Base-by-base conservation (phyloP, 64 coral and sea anemone genomes). In the Montipora capricornis region DNA sequence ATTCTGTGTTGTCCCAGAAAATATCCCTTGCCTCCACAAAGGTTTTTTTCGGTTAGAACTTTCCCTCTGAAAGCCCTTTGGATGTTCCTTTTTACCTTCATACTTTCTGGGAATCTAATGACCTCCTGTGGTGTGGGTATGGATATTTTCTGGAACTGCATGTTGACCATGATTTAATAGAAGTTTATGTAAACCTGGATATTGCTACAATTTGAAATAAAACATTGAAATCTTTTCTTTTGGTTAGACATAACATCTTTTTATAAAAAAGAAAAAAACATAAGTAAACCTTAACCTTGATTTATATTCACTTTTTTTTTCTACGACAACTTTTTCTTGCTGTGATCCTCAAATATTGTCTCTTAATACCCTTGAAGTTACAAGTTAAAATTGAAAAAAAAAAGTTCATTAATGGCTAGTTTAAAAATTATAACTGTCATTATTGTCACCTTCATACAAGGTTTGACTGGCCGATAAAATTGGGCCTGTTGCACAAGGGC, bases 291-390 rank as follows among this genome's bases (percentile, higher is more conserved):
- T 59, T 59, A 37, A 57, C 53, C 53, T 57, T 57, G 53, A 57
- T 57, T 57, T 57, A 57, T 57, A 57, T 57, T 57, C 53, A 57
- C 53, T 57, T 57, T 57, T 57, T 68, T 74, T 74, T 74, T 74
- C 26, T 45, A 76, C 74, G 2, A 76, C 26, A 76, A 76, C 74
- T 76, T 76, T 76, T 76, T 76, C 74, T 45, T 76, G 74, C 45
- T 49, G 26, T 76, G 44, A 76, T 45, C 64, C 64, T 68, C 4
- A 68, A 68, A 68, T 68, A 68, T 68, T 68, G 64, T 68, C 74
- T 76, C 26, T 76, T 76, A 76, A 76, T 76, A 76, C 74, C 26
- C 74, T 76, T 76, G 74, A 76, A 76, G 74, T 76, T 76, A 37
- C 24, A 76, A 74, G 73, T 74, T 76, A 76, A 76, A 76, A 57